Evolutionary conservation across 2,113 vertebrate genomes (phyloP).

Genomic region (Irena cyanogastra): DNA sequence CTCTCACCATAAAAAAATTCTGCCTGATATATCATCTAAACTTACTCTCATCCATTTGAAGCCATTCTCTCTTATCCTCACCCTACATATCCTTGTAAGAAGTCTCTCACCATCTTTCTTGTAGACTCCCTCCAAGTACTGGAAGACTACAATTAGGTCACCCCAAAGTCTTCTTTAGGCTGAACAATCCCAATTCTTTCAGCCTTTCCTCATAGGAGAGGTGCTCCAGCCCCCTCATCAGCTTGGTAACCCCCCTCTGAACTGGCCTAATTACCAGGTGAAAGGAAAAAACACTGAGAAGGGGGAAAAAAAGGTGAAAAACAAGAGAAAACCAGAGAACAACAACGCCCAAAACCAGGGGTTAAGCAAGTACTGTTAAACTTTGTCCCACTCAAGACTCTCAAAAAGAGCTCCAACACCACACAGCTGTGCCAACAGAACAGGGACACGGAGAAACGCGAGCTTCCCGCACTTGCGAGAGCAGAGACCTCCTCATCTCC

Average conservation of each 20-base stretch:
- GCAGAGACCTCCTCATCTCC: fast-evolving
- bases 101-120: neutral
- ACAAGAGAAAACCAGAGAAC: neutral
- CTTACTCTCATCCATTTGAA: neutral
- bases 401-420: neutral
- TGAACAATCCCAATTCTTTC: neutral
- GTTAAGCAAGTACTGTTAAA: neutral
- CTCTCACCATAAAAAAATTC: neutral
- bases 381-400: neutral
- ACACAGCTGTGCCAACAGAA: fast-evolving
- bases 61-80: neutral
- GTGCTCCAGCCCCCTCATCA: neutral
- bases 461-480: fast-evolving
- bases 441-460: fast-evolving
- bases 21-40: neutral
- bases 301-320: fast-evolving
- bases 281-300: neutral
- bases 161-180: neutral
- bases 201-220: neutral
- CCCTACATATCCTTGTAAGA: neutral
- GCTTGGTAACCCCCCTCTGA: neutral
- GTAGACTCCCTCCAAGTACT: neutral
- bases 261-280: too few species aligned
- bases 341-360: fast-evolving
- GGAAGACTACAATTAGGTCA: neutral